phyloP scores from a whole-genome alignment of 2,797 vertebrate genomes.

The Anolis apletophallus region DNA sequence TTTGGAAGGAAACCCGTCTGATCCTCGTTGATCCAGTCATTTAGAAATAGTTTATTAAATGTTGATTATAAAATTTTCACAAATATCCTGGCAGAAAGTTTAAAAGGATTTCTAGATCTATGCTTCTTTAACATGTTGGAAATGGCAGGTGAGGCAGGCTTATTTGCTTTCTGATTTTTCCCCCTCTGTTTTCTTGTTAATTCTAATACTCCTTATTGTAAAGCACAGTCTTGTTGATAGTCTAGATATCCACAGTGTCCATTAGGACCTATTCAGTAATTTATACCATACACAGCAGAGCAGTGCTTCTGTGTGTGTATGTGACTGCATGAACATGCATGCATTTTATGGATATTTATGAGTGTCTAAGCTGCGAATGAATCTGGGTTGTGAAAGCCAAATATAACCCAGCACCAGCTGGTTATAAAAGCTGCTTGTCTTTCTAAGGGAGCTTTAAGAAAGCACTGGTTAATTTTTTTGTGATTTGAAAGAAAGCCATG shows the following conservation, averaged over 20 bases:
- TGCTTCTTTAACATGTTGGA: too few relatives aligned
- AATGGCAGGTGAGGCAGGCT: too few relatives aligned
- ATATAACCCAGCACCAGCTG: constrained; percentile 78
- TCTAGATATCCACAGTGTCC: constrained; percentile 53
- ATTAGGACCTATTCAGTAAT: constrained; percentile 68
- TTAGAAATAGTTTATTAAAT: too few relatives aligned
- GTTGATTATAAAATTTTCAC: too few relatives aligned
- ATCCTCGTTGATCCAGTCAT: too few relatives aligned
- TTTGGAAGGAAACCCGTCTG: too few relatives aligned
- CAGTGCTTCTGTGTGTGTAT: background rate
- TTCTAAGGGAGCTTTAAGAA: constrained; percentile 71
- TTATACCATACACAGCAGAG: constrained; percentile 64
- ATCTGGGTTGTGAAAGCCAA: constrained; percentile 77
- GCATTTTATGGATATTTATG: constrained; percentile 69
- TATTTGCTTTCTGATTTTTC: too few relatives aligned
- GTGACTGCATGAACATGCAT: too few relatives aligned
- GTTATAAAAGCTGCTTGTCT: constrained; percentile 78
- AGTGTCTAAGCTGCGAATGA: constrained; percentile 74
- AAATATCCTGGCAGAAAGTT: too few relatives aligned
- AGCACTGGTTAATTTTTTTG: constrained; percentile 76
- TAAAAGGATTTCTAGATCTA: too few relatives aligned
- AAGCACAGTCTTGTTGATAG: constrained; percentile 29
- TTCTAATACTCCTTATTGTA: background rate
- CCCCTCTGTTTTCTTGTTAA: too few relatives aligned
- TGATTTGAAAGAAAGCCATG: constrained; percentile 69